Percentiles rank a stretch among this genome's conserved stretches.
Conservation (phyloP, 2,113 vertebrate genomes). For the Urocolius indicus region DNA sequence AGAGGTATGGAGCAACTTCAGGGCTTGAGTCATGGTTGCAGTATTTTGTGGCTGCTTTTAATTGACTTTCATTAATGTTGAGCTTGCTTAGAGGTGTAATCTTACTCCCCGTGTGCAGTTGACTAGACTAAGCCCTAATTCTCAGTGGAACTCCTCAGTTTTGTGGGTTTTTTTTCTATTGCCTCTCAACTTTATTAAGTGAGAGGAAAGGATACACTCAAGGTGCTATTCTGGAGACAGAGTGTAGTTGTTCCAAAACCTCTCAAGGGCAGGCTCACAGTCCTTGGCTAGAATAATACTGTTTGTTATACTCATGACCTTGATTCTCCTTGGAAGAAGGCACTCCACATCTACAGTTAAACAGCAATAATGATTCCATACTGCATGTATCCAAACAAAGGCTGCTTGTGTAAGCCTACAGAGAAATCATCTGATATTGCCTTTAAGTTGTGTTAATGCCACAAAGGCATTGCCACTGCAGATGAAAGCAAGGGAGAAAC, state of each 20-base stretch:
- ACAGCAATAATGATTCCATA: neutral
- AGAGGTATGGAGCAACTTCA: conserved; percentile 40
- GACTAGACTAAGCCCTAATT: neutral
- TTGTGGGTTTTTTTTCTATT: neutral
- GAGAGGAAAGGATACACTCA: neutral
- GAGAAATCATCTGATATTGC: conserved; percentile 12
- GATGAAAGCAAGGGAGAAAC: conserved; percentile 31
- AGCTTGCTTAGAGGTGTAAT: neutral
- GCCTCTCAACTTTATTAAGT: neutral
- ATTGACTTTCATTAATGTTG: conserved; percentile 22
- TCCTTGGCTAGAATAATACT: neutral
- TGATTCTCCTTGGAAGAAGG: conserved; percentile 2
- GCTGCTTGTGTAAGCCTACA: neutral
- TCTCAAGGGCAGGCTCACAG: conserved; percentile 20
- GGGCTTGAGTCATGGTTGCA: conserved; percentile 50
- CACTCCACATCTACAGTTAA: neutral
- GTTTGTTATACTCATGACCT: neutral
- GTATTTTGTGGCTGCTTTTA: conserved; percentile 47
- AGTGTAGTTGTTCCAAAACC: neutral
- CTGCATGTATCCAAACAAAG: neutral
- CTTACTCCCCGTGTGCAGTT: neutral
- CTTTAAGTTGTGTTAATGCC: neutral
- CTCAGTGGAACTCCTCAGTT: neutral
- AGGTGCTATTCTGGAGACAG: neutral
- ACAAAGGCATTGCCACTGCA: neutral